These are phyloP conservation scores for Palythoa caribaeorum DNA, from an alignment of 92 coral and sea anemone genomes.

Conservation along the genomic window DNA sequence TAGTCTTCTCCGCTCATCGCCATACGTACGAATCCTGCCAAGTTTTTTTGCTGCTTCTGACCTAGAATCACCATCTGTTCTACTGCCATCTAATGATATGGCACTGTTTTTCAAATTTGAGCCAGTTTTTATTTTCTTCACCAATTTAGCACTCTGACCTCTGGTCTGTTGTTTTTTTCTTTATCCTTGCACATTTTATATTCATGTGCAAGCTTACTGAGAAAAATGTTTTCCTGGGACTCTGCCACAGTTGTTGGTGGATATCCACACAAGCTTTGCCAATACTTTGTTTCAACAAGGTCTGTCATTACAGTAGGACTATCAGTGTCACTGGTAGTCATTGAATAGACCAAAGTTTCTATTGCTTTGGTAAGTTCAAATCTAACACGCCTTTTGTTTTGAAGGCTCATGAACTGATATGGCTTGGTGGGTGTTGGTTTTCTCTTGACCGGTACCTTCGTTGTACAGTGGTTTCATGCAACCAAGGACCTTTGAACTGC, in stretches of 20 bases:
- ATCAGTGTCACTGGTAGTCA: slow-evolving; percentile 6
- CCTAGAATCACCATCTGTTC: slow-evolving; percentile 16
- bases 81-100: slow-evolving; percentile 38
- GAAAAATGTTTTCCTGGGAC: not conserved
- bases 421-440: slow-evolving; percentile 25
- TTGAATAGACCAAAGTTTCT: slow-evolving; percentile 14
- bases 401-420: slow-evolving; percentile 4
- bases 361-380: not conserved
- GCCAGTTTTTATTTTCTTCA: slow-evolving; percentile 43
- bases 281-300: slow-evolving; percentile 8
- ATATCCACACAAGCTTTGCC: not conserved
- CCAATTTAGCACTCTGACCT: slow-evolving; percentile 19
- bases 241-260: not conserved
- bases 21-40: slow-evolving; percentile 33
- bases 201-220: slow-evolving; percentile 25
- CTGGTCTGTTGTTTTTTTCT: slow-evolving; percentile 33
- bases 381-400: slow-evolving; percentile 3
- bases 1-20: slow-evolving; percentile 34
- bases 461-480: not conserved
- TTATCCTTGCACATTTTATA: slow-evolving; percentile 50
- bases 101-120: slow-evolving; percentile 25
- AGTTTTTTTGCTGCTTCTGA: slow-evolving; percentile 47
- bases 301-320: slow-evolving; percentile 7
- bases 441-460: not conserved
- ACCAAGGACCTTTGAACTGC: not conserved